Base-by-base conservation (phyloP, 1,140 invertebrate genomes). In the Dermatophagoides farinae region DNA sequence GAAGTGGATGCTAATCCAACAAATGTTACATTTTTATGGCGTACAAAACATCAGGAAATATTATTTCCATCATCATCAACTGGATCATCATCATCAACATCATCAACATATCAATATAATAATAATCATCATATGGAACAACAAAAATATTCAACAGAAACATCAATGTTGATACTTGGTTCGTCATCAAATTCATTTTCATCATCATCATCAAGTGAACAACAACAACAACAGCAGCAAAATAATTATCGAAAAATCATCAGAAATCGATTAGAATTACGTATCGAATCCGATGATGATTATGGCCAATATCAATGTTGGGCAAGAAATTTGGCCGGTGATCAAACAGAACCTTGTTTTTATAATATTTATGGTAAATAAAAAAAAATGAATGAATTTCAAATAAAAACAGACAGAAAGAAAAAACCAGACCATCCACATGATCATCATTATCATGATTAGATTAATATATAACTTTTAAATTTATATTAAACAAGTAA, bases 21-120 rank as follows among this genome's bases (percentile, higher is more conserved):
- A n/a, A 58, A 58, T 58, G 57, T 58, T 11, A 58, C 57, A 14
- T 58, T 58, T 31, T 58, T 58, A 11, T 58, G 57, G 57, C 43
- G n/a, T 31, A 31, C 57, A 22, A 58, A 58, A 49, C 57, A 58
- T 38, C 57, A 12, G 11, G 57, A 58, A 16, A 10, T 44, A 12
- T 14, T 11, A 54, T 18, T 23, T 12, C 11, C 25, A 16, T 16
- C 11, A 22, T 16, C 20, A 51, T 8, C 41, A 43, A n/a, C 10
- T 43, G 41, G 41, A 11, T n/a, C n/a, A 10, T 20, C 14, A 20
- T 44, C 10, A 20, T 16, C 14, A 43, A 6, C 12, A 16, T 16
- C 14, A 43, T 5, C 12, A 16, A 18, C 12, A 43, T 18, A 2
- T 2, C 11, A 14, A 5, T 43, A 43, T 43, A 18, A 43, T 18